These are phyloP conservation scores for Takifugu ocellatus DNA, from an alignment of 2,797 vertebrate species.

Conservation along the genomic window DNA sequence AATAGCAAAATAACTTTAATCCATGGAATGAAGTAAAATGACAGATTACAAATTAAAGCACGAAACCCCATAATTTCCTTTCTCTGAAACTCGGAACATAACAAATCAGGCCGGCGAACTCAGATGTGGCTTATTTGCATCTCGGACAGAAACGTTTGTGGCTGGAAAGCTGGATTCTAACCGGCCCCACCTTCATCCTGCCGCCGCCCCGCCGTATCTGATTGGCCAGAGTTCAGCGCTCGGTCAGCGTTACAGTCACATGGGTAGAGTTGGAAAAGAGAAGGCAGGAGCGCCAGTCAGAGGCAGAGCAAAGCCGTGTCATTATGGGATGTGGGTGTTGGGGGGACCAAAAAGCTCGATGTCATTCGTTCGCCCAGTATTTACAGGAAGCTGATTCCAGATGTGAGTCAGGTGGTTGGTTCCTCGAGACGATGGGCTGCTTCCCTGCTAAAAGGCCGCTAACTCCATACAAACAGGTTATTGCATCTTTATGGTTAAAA, in stretches of 20 bases:
- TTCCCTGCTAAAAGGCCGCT: too few species aligned
- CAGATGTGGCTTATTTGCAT: not conserved
- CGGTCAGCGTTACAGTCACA: not conserved
- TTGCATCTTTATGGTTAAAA: not conserved
- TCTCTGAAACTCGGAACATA: not conserved
- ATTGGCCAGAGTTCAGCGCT: not conserved
- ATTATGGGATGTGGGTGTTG: not conserved
- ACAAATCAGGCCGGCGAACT: not conserved
- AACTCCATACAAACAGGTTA: not conserved
- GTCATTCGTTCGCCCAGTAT: not conserved
- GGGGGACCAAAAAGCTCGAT: not conserved
- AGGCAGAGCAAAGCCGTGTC: not conserved
- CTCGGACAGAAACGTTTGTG: not conserved
- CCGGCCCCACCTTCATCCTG: not conserved
- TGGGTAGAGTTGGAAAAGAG: not conserved
- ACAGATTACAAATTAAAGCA: constrained; percentile 3
- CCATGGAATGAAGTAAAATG: constrained; percentile 1
- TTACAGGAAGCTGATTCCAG: not conserved
- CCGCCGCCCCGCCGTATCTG: not conserved
- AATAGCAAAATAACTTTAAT: constrained; percentile 3
- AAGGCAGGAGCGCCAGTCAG: not conserved
- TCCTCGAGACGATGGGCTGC: not conserved
- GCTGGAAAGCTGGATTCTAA: not conserved
- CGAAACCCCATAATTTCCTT: not conserved
- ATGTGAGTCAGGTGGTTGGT: not conserved